These are phyloP conservation scores for Arenaria interpres DNA, from an alignment of 2,113 vertebrate genomes.

Conservation along the genomic window DNA sequence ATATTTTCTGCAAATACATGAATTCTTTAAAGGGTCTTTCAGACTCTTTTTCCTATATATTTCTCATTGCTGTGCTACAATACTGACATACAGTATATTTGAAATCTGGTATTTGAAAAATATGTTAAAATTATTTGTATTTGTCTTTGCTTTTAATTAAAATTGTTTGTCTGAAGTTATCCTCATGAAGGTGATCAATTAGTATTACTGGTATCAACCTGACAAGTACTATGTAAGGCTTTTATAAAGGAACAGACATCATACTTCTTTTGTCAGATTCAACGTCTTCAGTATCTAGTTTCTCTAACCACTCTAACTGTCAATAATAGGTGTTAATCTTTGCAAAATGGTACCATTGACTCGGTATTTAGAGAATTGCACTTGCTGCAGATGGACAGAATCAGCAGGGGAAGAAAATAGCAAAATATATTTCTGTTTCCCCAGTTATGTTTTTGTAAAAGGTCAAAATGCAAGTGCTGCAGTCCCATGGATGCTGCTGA, in stretches of 20 bases:
- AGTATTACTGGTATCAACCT: background rate
- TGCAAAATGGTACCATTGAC: background rate
- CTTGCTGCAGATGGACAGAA: background rate
- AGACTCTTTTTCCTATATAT: background rate
- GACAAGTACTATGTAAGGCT: background rate
- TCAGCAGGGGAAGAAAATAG: background rate
- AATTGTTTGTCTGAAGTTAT: background rate
- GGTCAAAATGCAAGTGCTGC: background rate
- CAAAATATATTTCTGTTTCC: background rate
- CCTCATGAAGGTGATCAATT: background rate
- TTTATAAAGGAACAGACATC: background rate
- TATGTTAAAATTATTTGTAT: background rate
- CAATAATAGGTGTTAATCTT: background rate
- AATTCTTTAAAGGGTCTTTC: background rate
- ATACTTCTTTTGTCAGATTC: background rate
- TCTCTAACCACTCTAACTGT: background rate
- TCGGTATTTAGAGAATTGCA: background rate
- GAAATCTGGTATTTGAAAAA: background rate
- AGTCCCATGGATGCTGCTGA: background rate
- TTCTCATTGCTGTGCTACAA: background rate
- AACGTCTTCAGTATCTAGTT: background rate
- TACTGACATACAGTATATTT: background rate
- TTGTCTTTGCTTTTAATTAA: background rate
- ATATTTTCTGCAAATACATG: background rate
- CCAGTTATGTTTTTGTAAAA: background rate